Conservation (phyloP, 2,888 invertebrate species). For the Anoncus sp. region DNA sequence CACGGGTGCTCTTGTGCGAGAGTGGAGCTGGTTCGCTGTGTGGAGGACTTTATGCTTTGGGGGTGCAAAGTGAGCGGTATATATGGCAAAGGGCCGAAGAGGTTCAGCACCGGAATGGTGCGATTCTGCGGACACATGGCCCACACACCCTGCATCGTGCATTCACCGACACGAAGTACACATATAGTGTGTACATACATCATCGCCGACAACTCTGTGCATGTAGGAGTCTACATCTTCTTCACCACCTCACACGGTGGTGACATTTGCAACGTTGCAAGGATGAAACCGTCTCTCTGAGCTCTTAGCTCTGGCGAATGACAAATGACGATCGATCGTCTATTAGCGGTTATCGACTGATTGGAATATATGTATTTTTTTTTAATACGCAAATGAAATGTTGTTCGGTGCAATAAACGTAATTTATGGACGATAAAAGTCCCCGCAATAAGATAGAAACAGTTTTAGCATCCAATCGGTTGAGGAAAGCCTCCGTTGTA, state of each 20-base stretch:
- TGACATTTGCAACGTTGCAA: slow-evolving; percentile 27
- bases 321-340: too few relatives aligned
- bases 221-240: slow-evolving; percentile 56
- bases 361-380: too few relatives aligned
- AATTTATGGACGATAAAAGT: too few relatives aligned
- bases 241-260: slow-evolving; percentile 57
- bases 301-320: too few relatives aligned
- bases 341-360: too few relatives aligned
- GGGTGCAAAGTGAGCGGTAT: slow-evolving; percentile 52
- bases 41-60: slow-evolving; percentile 41
- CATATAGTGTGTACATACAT: neutral
- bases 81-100: slow-evolving; percentile 52
- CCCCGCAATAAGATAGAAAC: too few relatives aligned
- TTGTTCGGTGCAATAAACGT: too few relatives aligned
- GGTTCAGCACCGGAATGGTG: slow-evolving; percentile 5
- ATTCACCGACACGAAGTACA: neutral
- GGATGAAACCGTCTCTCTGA: too few relatives aligned
- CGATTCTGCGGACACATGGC: neutral
- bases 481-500: too few relatives aligned
- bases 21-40: slow-evolving; percentile 29
- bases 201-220: neutral
- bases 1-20: neutral
- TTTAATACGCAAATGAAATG: too few relatives aligned
- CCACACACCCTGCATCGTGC: too few relatives aligned
- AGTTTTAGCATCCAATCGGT: too few relatives aligned